Base-by-base conservation (phyloP, 2,113 vertebrate genomes). In the Burhinus bistriatus region DNA sequence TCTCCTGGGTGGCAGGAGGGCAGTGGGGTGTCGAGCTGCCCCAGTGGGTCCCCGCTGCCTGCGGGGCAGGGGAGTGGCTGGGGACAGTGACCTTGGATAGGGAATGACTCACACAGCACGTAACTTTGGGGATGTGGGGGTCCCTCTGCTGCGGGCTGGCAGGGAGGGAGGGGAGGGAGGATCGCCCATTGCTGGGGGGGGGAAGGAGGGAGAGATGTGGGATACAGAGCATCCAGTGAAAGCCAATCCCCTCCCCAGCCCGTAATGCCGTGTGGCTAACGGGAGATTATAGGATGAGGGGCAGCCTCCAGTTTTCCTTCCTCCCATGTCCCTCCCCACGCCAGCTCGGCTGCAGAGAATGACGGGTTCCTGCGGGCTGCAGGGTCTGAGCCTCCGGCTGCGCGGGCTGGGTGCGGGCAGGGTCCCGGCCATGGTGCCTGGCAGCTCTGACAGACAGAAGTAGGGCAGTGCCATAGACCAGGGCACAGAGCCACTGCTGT, bases 281-380 rank as follows among this genome's bases (percentile, higher is more conserved):
- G 84, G 64, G 32, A 62, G 88, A 90, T 97, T 94, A 94, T 9
- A 30, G 96, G 85, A 95, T 94, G 88, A 82, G 59, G 61, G 83
- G 71, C 38, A 20, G 82, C 36, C 2, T 1, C 10, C 0, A 8
- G 9, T 11, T 83, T 75, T 55, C 44, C 58, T 64, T 65, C 83
- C 38, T 1, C 6, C 40, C 12, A 0, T 2, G 7, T 30, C 27
- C 40, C 45, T 49, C 36, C 65, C 62, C 83, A 25, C 12, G 0
- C 52, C 83, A 68, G 66, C 68, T 51, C 4, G 1, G 42, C 34
- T 18, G 81, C 0, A 3, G 30, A 9, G 75, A 4, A 5, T 0
- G 55, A 32, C 8, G 40, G 12, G 45, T 75, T 19, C 66, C 38
- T 8, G 64, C 0, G 0, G 78, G 64, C 38, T 8, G 64, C 0